phyloP scores from a whole-genome alignment of 1,140 invertebrate genomes.

The Zaprionus camerounensis region DNA sequence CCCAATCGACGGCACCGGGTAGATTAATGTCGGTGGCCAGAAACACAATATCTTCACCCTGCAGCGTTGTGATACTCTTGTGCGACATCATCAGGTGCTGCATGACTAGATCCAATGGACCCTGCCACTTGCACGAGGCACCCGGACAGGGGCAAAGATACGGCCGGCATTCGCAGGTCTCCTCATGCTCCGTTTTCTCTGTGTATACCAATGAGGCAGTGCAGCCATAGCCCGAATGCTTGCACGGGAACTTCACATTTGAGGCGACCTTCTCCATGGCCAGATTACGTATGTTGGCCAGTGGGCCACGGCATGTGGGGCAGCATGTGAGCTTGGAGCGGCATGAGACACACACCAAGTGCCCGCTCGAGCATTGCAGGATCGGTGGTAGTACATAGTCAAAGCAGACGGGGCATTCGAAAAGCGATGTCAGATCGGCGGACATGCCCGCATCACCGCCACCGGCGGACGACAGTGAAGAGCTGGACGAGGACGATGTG shows the following conservation, averaged over 20 bases:
- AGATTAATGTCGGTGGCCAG: conserved; percentile 99
- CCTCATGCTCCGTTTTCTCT: conserved; percentile 99
- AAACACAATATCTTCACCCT: conserved; percentile 99
- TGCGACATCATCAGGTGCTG: conserved; percentile 98
- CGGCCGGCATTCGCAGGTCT: conserved; percentile 98
- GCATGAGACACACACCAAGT: conserved; percentile 97
- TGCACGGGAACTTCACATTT: conserved; percentile 99
- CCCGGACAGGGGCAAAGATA: conserved; percentile 99
- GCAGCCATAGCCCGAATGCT: conserved; percentile 98
- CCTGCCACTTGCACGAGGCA: conserved; percentile 99
- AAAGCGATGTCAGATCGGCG: conserved; percentile 96
- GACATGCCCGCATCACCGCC: conserved; percentile 87
- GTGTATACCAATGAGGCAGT: conserved; percentile 96
- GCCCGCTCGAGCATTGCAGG: conserved; percentile 94
- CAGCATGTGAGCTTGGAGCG: conserved; percentile 98
- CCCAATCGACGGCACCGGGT: conserved; percentile 99
- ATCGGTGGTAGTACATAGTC: conserved; percentile 99
- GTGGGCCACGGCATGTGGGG: conserved; percentile 97
- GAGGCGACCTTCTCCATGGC: conserved; percentile 99
- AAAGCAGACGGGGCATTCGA: conserved; percentile 99
- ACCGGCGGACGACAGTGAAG: conserved; percentile 81
- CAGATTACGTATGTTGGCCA: conserved; percentile 98
- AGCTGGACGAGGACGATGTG: conserved; percentile 83
- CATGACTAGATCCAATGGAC: conserved; percentile 97
- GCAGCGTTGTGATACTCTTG: conserved; percentile 99